Percentiles rank a stretch among this genome's conserved stretches.
Conservation (phyloP, 1,140 invertebrate genomes). For the Capitella teleta region DNA sequence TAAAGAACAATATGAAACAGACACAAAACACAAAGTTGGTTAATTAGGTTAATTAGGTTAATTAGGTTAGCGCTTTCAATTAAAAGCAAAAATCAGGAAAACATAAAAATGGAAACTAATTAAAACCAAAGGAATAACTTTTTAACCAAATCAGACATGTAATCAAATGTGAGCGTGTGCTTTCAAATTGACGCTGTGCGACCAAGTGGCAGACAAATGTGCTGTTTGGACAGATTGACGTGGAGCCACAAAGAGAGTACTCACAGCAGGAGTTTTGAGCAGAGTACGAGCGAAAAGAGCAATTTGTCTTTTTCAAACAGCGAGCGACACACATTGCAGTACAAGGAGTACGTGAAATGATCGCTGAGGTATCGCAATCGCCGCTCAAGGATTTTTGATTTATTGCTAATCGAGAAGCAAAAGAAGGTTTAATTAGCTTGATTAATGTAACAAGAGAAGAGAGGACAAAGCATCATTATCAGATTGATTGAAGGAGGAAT, state of each 20-base stretch:
- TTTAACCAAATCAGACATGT: too few species aligned
- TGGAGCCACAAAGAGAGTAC: conserved; percentile 17
- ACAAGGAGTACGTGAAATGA: conserved; percentile 83
- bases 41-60: not conserved
- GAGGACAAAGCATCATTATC: too few species aligned
- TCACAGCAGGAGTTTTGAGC: conserved; percentile 43
- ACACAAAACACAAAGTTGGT: not conserved
- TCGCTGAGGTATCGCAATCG: conserved; percentile 61
- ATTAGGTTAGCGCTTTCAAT: not conserved
- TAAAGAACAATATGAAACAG: not conserved
- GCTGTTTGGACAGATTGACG: too few species aligned
- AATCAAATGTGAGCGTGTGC: too few species aligned
- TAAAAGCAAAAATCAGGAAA: too few species aligned
- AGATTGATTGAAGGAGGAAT: too few species aligned
- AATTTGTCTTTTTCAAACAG: conserved; percentile 90
- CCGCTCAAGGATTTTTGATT: conserved; percentile 43
- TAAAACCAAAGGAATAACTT: too few species aligned
- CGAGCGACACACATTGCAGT: conserved; percentile 82
- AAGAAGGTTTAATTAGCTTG: too few species aligned
- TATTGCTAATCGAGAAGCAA: conserved; percentile 29
- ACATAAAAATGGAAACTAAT: too few species aligned
- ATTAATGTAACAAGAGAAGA: too few species aligned
- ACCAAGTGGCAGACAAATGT: too few species aligned
- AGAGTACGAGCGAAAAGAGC: conserved; percentile 60
- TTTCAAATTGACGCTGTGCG: too few species aligned